These are phyloP conservation scores for Odontamblyopus lacepedii DNA, from an alignment of 2,797 vertebrate species.

Conservation along the genomic window DNA sequence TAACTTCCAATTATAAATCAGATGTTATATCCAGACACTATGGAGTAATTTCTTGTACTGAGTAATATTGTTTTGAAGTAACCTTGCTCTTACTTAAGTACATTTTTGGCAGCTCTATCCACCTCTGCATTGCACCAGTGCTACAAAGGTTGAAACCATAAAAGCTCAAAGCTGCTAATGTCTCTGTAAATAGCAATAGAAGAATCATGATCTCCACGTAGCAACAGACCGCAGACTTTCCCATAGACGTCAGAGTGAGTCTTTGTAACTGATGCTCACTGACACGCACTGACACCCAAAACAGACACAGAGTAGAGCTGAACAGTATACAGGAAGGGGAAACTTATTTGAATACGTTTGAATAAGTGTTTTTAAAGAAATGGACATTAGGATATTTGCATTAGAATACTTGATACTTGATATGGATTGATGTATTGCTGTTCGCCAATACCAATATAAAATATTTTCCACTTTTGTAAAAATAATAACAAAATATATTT, in stretches of 20 bases:
- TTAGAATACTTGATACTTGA: too few species aligned
- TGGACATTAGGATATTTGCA: too few species aligned
- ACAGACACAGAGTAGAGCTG: constrained; percentile 7
- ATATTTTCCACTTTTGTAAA: too few species aligned
- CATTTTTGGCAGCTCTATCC: not conserved
- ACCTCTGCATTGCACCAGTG: constrained; percentile 9
- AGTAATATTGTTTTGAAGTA: too few species aligned
- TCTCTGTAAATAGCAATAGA: constrained; percentile 27
- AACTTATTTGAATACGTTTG: too few species aligned
- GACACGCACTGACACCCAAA: not conserved
- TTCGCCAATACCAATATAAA: too few species aligned
- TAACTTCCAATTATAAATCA: not conserved
- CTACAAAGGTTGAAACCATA: constrained; percentile 6
- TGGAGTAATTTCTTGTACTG: not conserved
- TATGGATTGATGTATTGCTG: too few species aligned
- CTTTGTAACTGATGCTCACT: not conserved
- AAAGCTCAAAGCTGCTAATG: not conserved
- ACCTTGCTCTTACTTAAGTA: too few species aligned
- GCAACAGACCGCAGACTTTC: constrained; percentile 13
- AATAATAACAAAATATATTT: too few species aligned
- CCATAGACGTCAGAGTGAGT: constrained; percentile 16
- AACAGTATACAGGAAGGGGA: not conserved
- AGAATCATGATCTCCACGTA: constrained; percentile 19
- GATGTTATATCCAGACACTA: not conserved
- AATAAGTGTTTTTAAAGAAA: too few species aligned